Base-by-base conservation (phyloP, 2,113 vertebrate species). In the Odocoileus hemionus region DNA sequence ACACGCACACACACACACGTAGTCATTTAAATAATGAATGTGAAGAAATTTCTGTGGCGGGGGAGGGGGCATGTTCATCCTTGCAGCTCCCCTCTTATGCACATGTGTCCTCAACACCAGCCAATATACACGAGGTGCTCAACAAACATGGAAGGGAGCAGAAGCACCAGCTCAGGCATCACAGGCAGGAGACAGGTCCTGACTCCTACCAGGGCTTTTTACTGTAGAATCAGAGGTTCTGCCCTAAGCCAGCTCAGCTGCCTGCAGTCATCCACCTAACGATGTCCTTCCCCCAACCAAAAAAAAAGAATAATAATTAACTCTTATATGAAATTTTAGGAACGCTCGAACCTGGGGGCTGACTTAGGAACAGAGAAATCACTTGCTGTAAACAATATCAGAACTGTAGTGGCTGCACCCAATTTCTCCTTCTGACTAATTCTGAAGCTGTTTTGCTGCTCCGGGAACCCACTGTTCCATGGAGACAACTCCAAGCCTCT, bases 331-430 rank as follows among this genome's bases (percentile, higher is more conserved):
- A 91, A 96, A 64, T 91, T 82, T 86, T 36, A 94, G 90, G 70
- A 94, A 30, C 30, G 17, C 52, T 64, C 84, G 15, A 91, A 57
- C 61, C 78, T 55, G 16, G 30, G 12, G 28, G 36, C 55, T 89
- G 17, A 92, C n/a, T 96, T 64, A 36, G 39, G 28, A 96, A 70
- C 4, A 64, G 55, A 96, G 57, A 95, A 67, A 87, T 64, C 89
- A 61, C 23, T 74, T 83, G 76, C 39, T 36, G 21, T 28, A 43
- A 28, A 21, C 19, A 39, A 58, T 57, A 95, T 79, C 82, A n/a
- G n/a, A 87, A 86, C 39, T 54, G 3, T 25, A 61, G 47, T 10
- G 12, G 23, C 61, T 79, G 5, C 16, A 36, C 21, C 54, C 43
- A 43, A 33, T 47, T 39, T 70, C 60, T 76, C 85, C 55, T 93